These are phyloP conservation scores for Euleptes europaea DNA, from an alignment of 2,113 vertebrate species.

Conservation along the genomic window DNA sequence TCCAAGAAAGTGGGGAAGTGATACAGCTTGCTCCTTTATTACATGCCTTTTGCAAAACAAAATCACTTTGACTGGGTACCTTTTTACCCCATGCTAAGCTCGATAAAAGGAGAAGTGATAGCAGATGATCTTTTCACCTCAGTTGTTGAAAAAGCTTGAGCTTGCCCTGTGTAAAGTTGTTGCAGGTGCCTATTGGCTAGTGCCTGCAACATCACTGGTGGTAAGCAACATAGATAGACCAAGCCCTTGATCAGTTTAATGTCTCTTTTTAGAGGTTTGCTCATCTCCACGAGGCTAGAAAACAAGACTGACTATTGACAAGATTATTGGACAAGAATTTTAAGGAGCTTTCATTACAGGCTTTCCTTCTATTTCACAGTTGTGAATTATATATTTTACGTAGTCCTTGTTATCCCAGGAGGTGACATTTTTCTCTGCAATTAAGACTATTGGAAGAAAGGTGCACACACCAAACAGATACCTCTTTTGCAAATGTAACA, in stretches of 20 bases:
- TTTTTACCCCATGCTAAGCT: neutral
- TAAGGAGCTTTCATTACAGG: neutral
- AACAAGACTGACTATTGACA: neutral
- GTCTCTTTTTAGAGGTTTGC: neutral
- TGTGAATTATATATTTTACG: neutral
- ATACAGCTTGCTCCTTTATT: neutral
- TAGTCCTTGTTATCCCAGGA: neutral
- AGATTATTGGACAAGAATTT: neutral
- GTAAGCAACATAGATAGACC: neutral
- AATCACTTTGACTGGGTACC: neutral
- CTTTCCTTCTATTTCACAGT: neutral
- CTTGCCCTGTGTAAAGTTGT: neutral
- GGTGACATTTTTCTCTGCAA: neutral
- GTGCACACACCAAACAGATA: neutral
- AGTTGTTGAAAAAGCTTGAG: neutral
- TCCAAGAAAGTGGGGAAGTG: neutral
- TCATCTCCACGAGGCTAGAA: neutral
- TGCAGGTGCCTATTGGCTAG: neutral
- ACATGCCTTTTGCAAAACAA: neutral
- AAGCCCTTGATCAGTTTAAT: neutral
- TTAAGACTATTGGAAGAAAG: neutral
- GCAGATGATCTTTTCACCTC: neutral
- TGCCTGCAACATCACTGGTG: too few relatives aligned
- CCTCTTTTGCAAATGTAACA: neutral
- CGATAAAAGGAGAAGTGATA: too few relatives aligned